Evolutionary conservation across 2,113 vertebrate species (phyloP).

Genomic region (Ovis aries): DNA sequence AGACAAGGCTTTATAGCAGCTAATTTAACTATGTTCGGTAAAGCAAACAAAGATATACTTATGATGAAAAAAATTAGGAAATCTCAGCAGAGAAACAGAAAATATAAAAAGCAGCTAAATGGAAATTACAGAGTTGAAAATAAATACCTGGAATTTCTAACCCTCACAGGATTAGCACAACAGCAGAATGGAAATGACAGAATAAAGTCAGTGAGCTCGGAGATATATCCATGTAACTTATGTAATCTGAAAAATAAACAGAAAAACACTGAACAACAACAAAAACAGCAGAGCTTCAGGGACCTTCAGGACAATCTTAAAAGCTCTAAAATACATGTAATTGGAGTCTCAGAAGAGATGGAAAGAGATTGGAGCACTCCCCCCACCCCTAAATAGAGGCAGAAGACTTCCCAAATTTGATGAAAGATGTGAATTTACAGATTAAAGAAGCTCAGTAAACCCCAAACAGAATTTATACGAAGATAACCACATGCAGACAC

Average conservation of each 20-base stretch:
- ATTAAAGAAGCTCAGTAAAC: not conserved
- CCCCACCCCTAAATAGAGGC: not conserved
- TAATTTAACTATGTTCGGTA: not conserved
- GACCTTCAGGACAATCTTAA: not conserved
- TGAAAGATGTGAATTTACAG: not conserved
- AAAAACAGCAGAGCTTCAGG: not conserved
- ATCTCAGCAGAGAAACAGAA: not conserved
- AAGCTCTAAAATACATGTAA: not conserved
- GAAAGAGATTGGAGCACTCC: not conserved
- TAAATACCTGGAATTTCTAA: not conserved
- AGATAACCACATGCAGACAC: not conserved
- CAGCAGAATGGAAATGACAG: not conserved
- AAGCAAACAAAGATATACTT: not conserved
- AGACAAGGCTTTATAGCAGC: not conserved
- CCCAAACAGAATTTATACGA: not conserved
- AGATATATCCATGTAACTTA: not conserved
- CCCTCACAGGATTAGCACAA: not conserved
- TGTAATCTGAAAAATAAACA: not conserved
- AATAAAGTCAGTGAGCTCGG: not conserved
- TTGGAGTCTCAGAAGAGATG: not conserved
- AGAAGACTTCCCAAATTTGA: not conserved
- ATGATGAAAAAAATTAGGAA: not conserved
- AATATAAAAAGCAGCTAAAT: not conserved
- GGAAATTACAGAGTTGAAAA: slow-evolving; percentile 9
- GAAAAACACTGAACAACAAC: not conserved